These are phyloP conservation scores for Lasioglossum zephyrum DNA, from an alignment of 2,888 invertebrate genomes.

Conservation along the genomic window DNA sequence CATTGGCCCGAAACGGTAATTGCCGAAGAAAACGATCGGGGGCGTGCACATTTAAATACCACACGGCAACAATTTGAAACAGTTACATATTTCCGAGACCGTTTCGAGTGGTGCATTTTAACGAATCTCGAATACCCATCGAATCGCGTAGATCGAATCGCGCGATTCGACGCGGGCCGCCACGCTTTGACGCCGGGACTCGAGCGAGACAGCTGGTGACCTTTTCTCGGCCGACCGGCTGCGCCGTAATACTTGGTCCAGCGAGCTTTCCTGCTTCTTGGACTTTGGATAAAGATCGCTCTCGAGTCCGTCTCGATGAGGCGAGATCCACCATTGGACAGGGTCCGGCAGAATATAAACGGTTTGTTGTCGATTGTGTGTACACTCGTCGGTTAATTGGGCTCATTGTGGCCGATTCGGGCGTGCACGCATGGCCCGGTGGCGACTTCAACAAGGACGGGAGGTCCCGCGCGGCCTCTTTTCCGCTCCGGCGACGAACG, in stretches of 20 bases:
- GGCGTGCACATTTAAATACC: no score
- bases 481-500: background rate
- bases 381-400: slow-evolving; percentile 81
- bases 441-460: slow-evolving; percentile 16
- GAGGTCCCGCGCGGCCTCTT: background rate
- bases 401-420: slow-evolving; percentile 78
- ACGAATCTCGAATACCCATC: slow-evolving; percentile 45
- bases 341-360: slow-evolving; percentile 54
- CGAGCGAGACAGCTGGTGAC: slow-evolving; percentile 54
- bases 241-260: slow-evolving; percentile 37
- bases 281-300: slow-evolving; percentile 69
- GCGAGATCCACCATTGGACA: background rate
- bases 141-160: slow-evolving; percentile 48
- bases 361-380: slow-evolving; percentile 80
- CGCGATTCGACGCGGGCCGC: slow-evolving; percentile 61
- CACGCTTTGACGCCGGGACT: slow-evolving; percentile 3
- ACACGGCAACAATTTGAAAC: no score
- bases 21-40: background rate
- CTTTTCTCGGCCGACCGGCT: slow-evolving; percentile 31
- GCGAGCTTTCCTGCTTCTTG: slow-evolving; percentile 11
- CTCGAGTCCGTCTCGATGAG: background rate
- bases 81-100: background rate
- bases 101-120: slow-evolving; percentile 10
- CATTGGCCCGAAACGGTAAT: background rate
- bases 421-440: slow-evolving; percentile 62